Evolutionary conservation across 2,113 vertebrate genomes (phyloP).

Genomic region (Ceyx melanurus): DNA sequence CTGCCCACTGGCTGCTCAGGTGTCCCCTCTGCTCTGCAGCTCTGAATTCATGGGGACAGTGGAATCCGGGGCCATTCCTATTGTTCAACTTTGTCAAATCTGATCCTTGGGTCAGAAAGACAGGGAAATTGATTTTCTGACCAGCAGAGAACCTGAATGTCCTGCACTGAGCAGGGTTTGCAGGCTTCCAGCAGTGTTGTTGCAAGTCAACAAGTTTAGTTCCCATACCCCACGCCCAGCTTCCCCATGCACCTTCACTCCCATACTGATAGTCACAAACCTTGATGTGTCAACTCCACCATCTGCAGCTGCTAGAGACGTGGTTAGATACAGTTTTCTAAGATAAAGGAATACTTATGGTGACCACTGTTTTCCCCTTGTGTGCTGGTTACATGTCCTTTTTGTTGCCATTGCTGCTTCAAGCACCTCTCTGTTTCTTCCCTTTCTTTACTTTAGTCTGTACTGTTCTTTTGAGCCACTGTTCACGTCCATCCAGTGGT

Average conservation of each 20-base stretch:
- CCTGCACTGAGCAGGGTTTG: neutral
- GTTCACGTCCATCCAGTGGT: neutral
- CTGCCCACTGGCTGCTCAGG: too few relatives aligned
- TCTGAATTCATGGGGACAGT: too few relatives aligned
- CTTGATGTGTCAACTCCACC: neutral
- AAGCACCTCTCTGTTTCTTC: neutral
- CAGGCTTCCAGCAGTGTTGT: neutral
- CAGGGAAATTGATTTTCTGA: neutral
- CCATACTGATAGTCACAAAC: neutral
- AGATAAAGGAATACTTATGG: constrained; percentile 44
- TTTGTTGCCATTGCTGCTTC: neutral
- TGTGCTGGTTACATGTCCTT: neutral
- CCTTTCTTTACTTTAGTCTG: neutral
- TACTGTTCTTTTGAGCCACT: neutral
- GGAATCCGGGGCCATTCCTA: too few relatives aligned
- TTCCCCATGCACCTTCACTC: neutral
- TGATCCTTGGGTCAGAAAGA: neutral
- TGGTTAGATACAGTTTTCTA: constrained; percentile 5
- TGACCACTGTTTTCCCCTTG: neutral
- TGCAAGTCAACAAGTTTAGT: neutral
- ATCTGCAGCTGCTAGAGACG: neutral
- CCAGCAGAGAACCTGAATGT: neutral
- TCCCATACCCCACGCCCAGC: neutral
- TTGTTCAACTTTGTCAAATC: too few relatives aligned
- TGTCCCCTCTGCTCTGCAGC: too few relatives aligned